Evolutionary conservation across 2,797 vertebrate species (phyloP), one percentile per base, ranked within the genome.

Genomic region (Craterocephalus amniculus): DNA sequence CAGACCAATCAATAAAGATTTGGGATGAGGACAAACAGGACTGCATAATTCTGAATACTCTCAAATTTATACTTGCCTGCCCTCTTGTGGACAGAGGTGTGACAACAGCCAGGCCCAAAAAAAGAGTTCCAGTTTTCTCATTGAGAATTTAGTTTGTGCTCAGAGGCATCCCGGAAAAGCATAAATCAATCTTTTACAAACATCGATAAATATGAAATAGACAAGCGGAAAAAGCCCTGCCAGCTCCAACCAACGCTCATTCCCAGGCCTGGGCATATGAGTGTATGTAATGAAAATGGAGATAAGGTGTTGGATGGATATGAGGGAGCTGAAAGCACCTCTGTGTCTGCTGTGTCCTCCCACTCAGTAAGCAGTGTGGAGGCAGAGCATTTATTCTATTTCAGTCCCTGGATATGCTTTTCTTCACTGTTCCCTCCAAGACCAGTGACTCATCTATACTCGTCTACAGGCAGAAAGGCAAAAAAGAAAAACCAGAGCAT

Each of bases 371-470:
- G 62, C 78, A 83, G 60, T 72, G 73, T 63, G 78, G 83, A 87
- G 68, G 59, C 76, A 82, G 70, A 86, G 82, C 84, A 77, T 87
- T 87, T 76, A 75, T 77, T 88, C 86, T 91, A 90, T 92, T 92
- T 90, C 83, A 77, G 86, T 77, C 68, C 68, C 70, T 67, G 43
- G 72, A 82, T 70, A 83, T 79, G 72, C 68, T 83, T 87, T 89
- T 89, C 72, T 87, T 87, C 83, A 74, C 73, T 75, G 64, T 80
- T 88, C 69, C 80, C 70, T 83, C 40, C 59, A 83, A 82, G 76
- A 86, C 74, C 76, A 74, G 64, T 87, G 90, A 87, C 61, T 88
- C 87, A 89, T 84, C 76, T 65, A 62, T 73, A 67, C 75, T 79
- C 49, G 58, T 76, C 72, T 78, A 64, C 75, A 67, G 65, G 74